phyloP scores from a whole-genome alignment of 2,797 vertebrate genomes.

The Galagoides demidoff region DNA sequence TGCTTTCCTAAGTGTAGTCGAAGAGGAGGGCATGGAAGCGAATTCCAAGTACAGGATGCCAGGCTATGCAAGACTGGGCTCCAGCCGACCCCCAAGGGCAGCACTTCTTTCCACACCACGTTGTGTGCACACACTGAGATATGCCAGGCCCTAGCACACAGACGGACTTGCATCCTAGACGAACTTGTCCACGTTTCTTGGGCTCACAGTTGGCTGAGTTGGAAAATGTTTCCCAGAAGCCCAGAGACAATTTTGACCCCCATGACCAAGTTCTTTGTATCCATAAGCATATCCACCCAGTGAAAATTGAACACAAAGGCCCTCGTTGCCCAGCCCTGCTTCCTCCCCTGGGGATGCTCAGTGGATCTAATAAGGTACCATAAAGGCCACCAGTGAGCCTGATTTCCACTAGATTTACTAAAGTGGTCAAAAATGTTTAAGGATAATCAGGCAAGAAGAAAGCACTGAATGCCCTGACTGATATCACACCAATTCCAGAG shows the following conservation, averaged over 20 bases:
- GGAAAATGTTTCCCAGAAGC: neutral
- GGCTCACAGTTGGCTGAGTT: neutral
- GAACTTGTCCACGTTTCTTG: neutral
- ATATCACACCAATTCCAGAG: neutral
- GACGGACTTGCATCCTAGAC: neutral
- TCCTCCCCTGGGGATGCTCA: neutral
- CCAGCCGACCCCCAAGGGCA: rapidly evolving
- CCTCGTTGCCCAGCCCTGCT: neutral
- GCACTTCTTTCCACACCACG: neutral
- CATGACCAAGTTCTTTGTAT: neutral
- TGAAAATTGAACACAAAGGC: neutral
- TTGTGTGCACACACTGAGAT: rapidly evolving
- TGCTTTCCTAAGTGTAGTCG: neutral
- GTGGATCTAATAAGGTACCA: neutral
- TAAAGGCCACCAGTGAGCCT: neutral
- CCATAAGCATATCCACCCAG: neutral
- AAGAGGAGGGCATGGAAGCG: neutral
- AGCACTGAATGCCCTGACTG: neutral
- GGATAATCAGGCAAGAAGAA: neutral
- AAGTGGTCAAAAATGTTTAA: neutral
- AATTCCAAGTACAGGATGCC: neutral
- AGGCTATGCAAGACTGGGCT: neutral
- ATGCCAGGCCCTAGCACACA: neutral
- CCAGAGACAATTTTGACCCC: neutral
- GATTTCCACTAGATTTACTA: neutral